Base-by-base conservation (phyloP, 2,888 invertebrate genomes). In the Hirtodrosophila trivittata region DNA sequence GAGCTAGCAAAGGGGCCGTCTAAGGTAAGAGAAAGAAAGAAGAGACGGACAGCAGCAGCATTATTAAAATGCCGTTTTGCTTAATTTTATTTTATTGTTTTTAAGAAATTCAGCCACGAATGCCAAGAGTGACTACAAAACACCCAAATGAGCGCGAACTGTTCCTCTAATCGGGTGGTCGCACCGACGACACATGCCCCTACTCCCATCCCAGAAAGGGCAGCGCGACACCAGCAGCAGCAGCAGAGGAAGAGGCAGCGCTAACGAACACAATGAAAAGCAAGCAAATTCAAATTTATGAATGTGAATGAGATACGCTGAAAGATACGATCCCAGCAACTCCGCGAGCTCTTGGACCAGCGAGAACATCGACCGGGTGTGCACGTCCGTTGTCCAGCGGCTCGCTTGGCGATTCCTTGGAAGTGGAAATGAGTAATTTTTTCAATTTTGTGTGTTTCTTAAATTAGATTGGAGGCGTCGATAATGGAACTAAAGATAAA, bases 1-100 rank as follows among this genome's bases (percentile, higher is more conserved):
- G 65, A 73, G 45, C 70, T 39, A 51, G 43, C 8, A n/a, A 26
- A 42, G 18, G 14, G 14, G 13, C 6, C 25, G 4, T 32, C 55
- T 30, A 55, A 47, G 72, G 49, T 43, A 35, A 54, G 51, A 57
- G 56, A 54, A 1, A 57, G 56, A 57, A 13, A 46, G 43, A 30
- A 14, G 39, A 18, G 32, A 13, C 37, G 12, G 49, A 10, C 37
- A 35, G 51, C 51, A 55, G 56, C 66, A 77, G 72, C 83, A 72
- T 85, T 86, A 86, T 86, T 86, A 86, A 85, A 87, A 85, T 85
- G 81, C 81, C 87, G 87, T 86, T 86, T 86, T 85, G 85, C 77
- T 87, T 86, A 86, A 86, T 87, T 85, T 87, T 66, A 83, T 86
- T 87, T 86, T 86, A 86, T 86, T 83, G 74, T 81, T 86, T 86